Evolutionary conservation across 2,888 invertebrate genomes (phyloP).

Genomic region (Gastrophysa polygoni): DNA sequence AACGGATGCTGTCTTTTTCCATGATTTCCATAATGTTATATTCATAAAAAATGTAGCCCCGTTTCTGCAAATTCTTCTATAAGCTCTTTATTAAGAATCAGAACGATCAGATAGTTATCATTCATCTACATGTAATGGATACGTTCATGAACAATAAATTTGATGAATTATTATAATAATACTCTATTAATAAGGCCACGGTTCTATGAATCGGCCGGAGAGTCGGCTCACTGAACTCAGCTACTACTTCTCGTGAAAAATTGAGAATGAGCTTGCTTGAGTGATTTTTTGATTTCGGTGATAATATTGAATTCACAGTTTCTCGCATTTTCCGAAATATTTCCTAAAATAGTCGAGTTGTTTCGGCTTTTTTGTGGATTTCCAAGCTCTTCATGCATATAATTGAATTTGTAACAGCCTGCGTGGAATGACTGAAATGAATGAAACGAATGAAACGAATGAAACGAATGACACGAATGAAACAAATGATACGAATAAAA

Average conservation of each 20-base stretch:
- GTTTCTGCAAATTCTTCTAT: not conserved
- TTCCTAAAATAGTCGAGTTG: too few relatives aligned
- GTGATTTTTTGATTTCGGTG: too few relatives aligned
- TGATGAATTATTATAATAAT: conserved; percentile 6
- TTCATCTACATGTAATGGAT: conserved; percentile 14
- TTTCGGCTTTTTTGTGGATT: too few relatives aligned
- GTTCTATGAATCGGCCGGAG: not conserved
- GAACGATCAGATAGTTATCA: not conserved
- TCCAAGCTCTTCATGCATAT: too few relatives aligned
- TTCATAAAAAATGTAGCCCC: not conserved
- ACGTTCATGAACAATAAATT: conserved; percentile 7
- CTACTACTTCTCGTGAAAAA: not conserved
- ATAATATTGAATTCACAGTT: too few relatives aligned
- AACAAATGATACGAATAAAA: too few relatives aligned
- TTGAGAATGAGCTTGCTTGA: too few relatives aligned
- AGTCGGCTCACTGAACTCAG: not conserved
- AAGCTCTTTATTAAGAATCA: not conserved
- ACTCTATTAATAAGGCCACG: conserved; percentile 3
- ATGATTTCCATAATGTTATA: not conserved
- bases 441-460: too few relatives aligned
- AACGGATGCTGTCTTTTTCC: conserved; percentile 7
- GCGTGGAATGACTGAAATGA: too few relatives aligned
- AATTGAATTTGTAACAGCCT: too few relatives aligned
- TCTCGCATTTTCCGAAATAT: too few relatives aligned
- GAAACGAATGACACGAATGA: too few relatives aligned